Evolutionary conservation across 2,888 invertebrate species (phyloP), one percentile per base, ranked within the genome.

Genomic region (Ectemnius continuus): DNA sequence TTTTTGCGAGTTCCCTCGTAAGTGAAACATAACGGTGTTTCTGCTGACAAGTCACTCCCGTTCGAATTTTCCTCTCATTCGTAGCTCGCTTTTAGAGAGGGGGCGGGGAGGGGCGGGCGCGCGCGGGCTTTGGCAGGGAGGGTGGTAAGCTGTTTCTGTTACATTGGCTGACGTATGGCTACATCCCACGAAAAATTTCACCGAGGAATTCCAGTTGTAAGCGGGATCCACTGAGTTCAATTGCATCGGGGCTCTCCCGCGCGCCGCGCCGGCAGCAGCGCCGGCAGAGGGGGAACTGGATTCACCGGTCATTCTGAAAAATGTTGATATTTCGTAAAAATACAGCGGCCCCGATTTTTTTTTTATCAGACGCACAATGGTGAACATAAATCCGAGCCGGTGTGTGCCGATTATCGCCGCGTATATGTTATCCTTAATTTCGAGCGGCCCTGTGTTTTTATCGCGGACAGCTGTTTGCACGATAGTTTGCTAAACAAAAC

Each of bases 131-230:
- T 2, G 2, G 20, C 45, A 58, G 65, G 47, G 45, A 61, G 65
- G 61, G n/a, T 8, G 26, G 46, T 26, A 62, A 62, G 23, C 70
- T 26, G 57, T 61, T 70, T 63, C 66, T 56, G 63, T 67, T 64
- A 58, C 36, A 63, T 18, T 58, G 59, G 59, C 66, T 46, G 64
- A 65, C 58, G 61, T 61, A 58, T 20, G 62, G 48, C 46, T n/a
- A 47, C 62, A 59, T 46, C 60, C 18, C 60, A 16, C 56, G 70
- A 56, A 52, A 70, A 67, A 74, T 64, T 67, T 70, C 70, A 60
- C 56, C 28, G 70, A 59, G 60, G 59, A 70, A 63, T 13, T 61
- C 70, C 28, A 58, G 62, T 52, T 36, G 65, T 70, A 52, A 28
- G 46, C 62, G 61, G 67, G 66, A 70, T 61, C 36, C 36, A 36